Percentiles rank a stretch among this genome's conserved stretches.
phyloP scores from a whole-genome alignment of 2,113 vertebrate genomes.

The Percina caprodes region DNA sequence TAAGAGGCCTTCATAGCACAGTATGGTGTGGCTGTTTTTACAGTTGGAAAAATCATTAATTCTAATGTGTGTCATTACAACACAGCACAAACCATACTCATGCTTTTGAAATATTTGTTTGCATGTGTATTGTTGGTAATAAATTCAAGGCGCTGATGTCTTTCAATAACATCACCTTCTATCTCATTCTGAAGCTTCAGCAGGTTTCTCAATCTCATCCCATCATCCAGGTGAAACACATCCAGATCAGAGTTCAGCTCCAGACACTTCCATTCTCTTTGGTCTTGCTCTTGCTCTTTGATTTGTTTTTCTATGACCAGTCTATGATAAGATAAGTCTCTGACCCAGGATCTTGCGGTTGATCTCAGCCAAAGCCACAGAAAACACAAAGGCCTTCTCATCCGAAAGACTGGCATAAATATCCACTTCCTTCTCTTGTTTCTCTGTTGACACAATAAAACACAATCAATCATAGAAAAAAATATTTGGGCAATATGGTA shows the following conservation, averaged over 20 bases:
- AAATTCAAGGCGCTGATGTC: background rate
- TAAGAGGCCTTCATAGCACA: background rate
- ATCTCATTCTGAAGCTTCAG: background rate
- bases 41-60: background rate
- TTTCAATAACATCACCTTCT: background rate
- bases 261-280: slow-evolving; percentile 35
- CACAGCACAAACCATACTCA: background rate
- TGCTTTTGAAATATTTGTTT: background rate
- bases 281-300: slow-evolving; percentile 57
- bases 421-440: slow-evolving; percentile 98
- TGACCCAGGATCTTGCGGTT: slow-evolving; percentile 99
- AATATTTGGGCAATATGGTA: background rate
- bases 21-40: too few relatives aligned
- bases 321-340: slow-evolving; percentile 89
- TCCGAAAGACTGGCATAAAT: slow-evolving; percentile 98
- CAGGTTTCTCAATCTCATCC: background rate
- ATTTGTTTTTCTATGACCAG: background rate
- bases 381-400: slow-evolving; percentile 98
- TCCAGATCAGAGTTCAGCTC: slow-evolving; percentile 35
- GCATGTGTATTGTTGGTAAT: background rate
- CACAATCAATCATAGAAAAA: background rate
- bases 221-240: background rate
- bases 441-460: slow-evolving; percentile 86
- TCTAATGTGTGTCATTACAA: background rate
- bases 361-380: slow-evolving; percentile 98